Evolutionary conservation across 1,140 invertebrate species (phyloP).

Genomic region (Drosophila subobscura): DNA sequence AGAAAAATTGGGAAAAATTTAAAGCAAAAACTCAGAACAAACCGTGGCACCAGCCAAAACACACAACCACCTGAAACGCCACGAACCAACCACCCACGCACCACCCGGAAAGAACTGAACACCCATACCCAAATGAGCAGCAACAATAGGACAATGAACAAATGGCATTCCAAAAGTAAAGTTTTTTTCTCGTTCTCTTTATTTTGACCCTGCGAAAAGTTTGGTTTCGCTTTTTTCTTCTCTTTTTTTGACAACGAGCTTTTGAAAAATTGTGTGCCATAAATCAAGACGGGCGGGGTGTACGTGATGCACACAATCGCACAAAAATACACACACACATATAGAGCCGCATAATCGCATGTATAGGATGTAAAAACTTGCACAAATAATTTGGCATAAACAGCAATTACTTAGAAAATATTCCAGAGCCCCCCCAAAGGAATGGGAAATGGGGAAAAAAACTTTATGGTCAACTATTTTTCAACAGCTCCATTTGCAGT

Average conservation of each 20-base stretch:
- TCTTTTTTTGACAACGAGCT: slow-evolving; percentile 64
- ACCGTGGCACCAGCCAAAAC: background rate
- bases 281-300: slow-evolving; percentile 63
- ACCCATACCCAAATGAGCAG: slow-evolving; percentile 20
- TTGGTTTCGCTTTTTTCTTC: background rate
- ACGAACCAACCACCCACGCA: background rate
- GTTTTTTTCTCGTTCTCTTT: slow-evolving; percentile 22
- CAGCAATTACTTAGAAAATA: slow-evolving; percentile 72
- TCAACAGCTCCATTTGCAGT: slow-evolving; percentile 56
- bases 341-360: slow-evolving; percentile 9
- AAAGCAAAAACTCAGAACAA: background rate
- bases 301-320: slow-evolving; percentile 12
- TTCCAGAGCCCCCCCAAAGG: slow-evolving; percentile 25
- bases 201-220: slow-evolving; percentile 44
- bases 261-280: slow-evolving; percentile 64
- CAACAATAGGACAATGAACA: slow-evolving; percentile 39
- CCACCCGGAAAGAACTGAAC: background rate
- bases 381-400: slow-evolving; percentile 69
- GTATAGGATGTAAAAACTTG: slow-evolving; percentile 35
- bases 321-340: slow-evolving; percentile 18
- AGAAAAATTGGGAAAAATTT: slow-evolving; percentile 33
- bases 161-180: slow-evolving; percentile 56
- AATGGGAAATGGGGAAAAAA: too few relatives aligned
- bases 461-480: slow-evolving; percentile 66
- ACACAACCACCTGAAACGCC: background rate